Evolutionary conservation across 2,888 invertebrate genomes (phyloP).

Genomic region (Scaptomyza parva): DNA sequence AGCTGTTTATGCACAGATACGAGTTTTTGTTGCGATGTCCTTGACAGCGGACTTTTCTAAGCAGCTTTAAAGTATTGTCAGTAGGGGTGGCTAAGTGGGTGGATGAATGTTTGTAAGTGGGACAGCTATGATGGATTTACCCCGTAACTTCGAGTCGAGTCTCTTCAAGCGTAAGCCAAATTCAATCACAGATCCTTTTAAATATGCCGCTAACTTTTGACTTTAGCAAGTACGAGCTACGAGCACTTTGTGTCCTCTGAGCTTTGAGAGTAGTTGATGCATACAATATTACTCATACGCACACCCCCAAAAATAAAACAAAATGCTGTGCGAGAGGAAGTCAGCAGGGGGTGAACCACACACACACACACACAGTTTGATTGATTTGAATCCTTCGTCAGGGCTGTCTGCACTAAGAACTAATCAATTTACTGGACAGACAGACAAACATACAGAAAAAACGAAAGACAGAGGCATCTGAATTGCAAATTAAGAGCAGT

Average conservation of each 20-base stretch:
- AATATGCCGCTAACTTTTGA: slow-evolving; percentile 49
- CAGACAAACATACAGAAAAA: background rate
- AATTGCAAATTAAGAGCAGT: slow-evolving; percentile 43
- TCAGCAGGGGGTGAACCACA: background rate
- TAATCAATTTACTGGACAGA: slow-evolving; percentile 50
- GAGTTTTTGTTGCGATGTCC: slow-evolving; percentile 51
- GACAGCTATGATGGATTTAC: slow-evolving; percentile 63
- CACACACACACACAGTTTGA: slow-evolving; percentile 45
- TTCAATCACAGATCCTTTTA: slow-evolving; percentile 68
- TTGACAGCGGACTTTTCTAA: slow-evolving; percentile 69
- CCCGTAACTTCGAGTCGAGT: slow-evolving; percentile 55
- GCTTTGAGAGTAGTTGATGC: slow-evolving; percentile 46
- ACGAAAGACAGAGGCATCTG: slow-evolving; percentile 15
- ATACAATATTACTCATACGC: slow-evolving; percentile 72
- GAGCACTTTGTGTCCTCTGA: slow-evolving; percentile 15
- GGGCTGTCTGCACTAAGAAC: slow-evolving; percentile 45
- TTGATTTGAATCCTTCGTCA: slow-evolving; percentile 57
- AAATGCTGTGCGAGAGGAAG: slow-evolving; percentile 36
- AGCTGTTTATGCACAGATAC: slow-evolving; percentile 57
- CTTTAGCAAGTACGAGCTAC: background rate
- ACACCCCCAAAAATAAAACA: slow-evolving; percentile 28
- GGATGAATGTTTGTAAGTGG: too few relatives aligned
- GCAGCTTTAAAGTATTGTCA: slow-evolving; percentile 45
- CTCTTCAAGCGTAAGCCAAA: slow-evolving; percentile 71
- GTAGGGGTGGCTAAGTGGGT: background rate